phyloP scores from a whole-genome alignment of 2,888 invertebrate genomes.

The Pollenia angustigena region DNA sequence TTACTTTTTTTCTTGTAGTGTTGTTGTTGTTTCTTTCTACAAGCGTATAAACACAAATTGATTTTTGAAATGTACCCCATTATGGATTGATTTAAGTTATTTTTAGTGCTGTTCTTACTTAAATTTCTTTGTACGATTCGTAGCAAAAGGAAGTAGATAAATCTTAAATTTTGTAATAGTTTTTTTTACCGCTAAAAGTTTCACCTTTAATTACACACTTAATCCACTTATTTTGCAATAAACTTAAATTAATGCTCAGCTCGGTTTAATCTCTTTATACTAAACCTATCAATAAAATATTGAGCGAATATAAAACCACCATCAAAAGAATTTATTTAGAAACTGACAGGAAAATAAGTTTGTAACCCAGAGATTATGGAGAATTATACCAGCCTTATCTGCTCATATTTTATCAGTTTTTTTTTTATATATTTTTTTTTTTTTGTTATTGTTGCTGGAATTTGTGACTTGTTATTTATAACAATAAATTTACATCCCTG shows the following conservation, averaged over 20 bases:
- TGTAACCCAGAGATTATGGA: constrained; percentile 9
- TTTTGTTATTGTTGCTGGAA: not conserved
- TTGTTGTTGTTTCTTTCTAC: too few species aligned
- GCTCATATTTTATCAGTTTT: not conserved
- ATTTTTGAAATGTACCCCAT: too few species aligned
- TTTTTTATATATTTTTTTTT: not conserved
- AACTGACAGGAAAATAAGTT: constrained; percentile 14
- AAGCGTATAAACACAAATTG: too few species aligned
- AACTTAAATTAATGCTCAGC: not conserved
- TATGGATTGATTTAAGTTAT: too few species aligned
- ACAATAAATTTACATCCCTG: not conserved
- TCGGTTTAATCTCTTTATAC: not conserved
- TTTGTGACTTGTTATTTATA: constrained; percentile 17
- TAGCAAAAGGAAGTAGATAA: too few species aligned
- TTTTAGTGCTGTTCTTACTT: too few species aligned
- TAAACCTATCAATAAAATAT: not conserved
- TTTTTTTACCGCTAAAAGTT: too few species aligned
- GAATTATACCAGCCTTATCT: not conserved
- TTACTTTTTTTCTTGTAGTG: too few species aligned
- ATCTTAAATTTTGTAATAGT: too few species aligned
- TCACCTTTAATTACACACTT: too few species aligned
- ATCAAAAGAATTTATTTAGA: not conserved
- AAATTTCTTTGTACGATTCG: too few species aligned
- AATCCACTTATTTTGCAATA: too few species aligned
- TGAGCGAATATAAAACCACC: not conserved